Base-by-base conservation (phyloP, 64 coral and sea anemone genomes). In the Porites lutea region DNA sequence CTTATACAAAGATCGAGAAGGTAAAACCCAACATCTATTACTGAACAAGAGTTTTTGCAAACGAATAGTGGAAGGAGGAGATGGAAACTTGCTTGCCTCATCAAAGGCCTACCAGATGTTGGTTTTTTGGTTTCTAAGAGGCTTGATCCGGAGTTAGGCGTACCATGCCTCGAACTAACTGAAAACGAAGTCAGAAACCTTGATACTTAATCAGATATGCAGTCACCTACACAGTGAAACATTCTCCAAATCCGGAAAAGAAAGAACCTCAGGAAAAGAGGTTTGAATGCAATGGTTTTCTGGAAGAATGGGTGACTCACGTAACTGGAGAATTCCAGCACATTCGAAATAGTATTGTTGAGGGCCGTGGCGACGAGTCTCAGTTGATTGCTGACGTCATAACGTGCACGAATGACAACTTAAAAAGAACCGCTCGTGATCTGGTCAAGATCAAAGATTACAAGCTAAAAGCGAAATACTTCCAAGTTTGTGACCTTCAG, bases 401-500 rank as follows among this genome's bases (percentile, higher is more conserved):
- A 48, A 15, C 3, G 2, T 66, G 21, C 63, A 79, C 67, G 51
- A 2, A 13, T 12, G n/a, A 12, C 21, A 69, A 4, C 13, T 37
- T 87, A 27, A 4, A 0, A n/a, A 15, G 4, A 21, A 54, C 74
- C 19, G 20, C 43, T 6, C 1, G 8, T 50, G 88, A 89, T 66
- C 88, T 89, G 16, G 49, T 22, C 7, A 68, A 79, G 3, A 78
- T 89, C 21, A 79, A 5, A 1, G 15, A 43, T 5, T 89, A 65
- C 37, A 89, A 79, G 88, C 22, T 13, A 15, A 5, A 76, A 8
- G 74, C 3, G 8, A 77, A 54, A 47, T 90, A 58, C 61, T 75
- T 75, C 3, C 88, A 90, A 57, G 79, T 90, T 5, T 90, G n/a
- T 57, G 62, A 90, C 75, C 47, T 69, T 78, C 88, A 90, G 62